These are phyloP conservation scores for Horisme vitalbata DNA, from an alignment of 2,888 invertebrate species.

Conservation along the genomic window DNA sequence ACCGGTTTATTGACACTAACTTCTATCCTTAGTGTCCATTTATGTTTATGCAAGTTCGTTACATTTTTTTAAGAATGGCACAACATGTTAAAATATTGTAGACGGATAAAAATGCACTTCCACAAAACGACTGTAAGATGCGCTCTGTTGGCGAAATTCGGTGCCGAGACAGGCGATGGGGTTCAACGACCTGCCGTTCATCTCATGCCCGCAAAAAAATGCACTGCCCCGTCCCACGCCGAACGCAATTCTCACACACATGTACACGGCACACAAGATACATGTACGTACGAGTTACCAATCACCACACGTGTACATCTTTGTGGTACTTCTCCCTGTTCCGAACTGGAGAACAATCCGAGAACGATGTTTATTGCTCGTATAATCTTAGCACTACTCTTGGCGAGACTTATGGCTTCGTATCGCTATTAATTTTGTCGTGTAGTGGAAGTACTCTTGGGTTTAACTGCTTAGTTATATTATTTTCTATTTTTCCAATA, in stretches of 20 bases:
- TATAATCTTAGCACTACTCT: constrained; percentile 40
- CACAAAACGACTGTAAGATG: constrained; percentile 51
- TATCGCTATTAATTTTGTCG: constrained; percentile 15
- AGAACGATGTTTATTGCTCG: constrained; percentile 57
- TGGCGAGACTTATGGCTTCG: constrained; percentile 16
- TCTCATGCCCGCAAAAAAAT: constrained; percentile 78
- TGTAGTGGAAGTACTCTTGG: not conserved
- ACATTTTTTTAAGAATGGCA: constrained; percentile 1
- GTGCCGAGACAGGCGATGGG: constrained; percentile 65
- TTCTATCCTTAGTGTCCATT: constrained; percentile 22
- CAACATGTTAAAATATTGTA: constrained; percentile 9
- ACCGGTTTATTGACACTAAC: constrained; percentile 38
- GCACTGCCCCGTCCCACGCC: constrained; percentile 78
- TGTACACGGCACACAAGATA: constrained; percentile 49
- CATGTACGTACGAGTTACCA: constrained; percentile 58
- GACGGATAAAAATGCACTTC: constrained; percentile 34
- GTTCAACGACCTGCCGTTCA: constrained; percentile 75
- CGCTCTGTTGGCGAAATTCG: constrained; percentile 71
- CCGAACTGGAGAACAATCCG: constrained; percentile 56
- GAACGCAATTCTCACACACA: constrained; percentile 71
- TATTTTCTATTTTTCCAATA: not conserved
- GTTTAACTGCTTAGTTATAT: not conserved
- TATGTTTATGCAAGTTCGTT: constrained; percentile 4
- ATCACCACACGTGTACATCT: constrained; percentile 64
- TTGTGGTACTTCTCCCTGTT: constrained; percentile 57